Conservation (phyloP, 2,888 invertebrate species). For the Alloscopus bannaensis region DNA sequence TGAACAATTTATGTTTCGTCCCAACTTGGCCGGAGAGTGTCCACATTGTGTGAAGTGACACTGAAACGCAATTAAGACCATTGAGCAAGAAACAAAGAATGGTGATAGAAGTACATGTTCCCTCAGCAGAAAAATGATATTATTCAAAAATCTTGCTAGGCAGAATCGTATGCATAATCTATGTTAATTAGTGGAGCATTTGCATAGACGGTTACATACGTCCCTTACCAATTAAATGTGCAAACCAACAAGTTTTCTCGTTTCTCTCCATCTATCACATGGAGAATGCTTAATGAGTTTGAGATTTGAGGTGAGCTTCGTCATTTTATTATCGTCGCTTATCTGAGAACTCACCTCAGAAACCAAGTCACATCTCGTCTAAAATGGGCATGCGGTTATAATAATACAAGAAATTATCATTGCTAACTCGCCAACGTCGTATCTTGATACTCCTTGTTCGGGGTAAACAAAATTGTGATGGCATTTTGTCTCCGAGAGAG, state of each 20-base stretch:
- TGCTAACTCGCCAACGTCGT: neutral
- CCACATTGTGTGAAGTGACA: constrained; percentile 24
- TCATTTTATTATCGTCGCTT: neutral
- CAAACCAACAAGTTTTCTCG: neutral
- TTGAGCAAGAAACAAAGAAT: constrained; percentile 9
- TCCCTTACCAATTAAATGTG: neutral
- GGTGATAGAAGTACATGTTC: too few species aligned
- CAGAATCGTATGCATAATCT: constrained; percentile 55
- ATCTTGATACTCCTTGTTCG: constrained; percentile 40
- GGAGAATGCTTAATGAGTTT: constrained; percentile 32
- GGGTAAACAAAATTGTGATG: constrained; percentile 55
- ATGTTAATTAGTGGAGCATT: constrained; percentile 52
- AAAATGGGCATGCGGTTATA: too few species aligned
- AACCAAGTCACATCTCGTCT: too few species aligned
- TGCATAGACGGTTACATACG: constrained; percentile 25
- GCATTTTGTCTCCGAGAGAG: constrained; percentile 52
- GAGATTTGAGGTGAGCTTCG: constrained; percentile 17
- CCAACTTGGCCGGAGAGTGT: too few species aligned
- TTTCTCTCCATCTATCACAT: neutral
- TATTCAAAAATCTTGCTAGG: too few species aligned
- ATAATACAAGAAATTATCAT: too few species aligned
- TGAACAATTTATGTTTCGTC: too few species aligned
- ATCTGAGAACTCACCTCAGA: too few species aligned
- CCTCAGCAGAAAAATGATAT: too few species aligned
- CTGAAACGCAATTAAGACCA: constrained; percentile 43